A percentile compares a stretch with the other conserved stretches of the same genome.
These are phyloP conservation scores for Agelastica alni DNA, from an alignment of 2,888 invertebrate species.

Conservation along the genomic window DNA sequence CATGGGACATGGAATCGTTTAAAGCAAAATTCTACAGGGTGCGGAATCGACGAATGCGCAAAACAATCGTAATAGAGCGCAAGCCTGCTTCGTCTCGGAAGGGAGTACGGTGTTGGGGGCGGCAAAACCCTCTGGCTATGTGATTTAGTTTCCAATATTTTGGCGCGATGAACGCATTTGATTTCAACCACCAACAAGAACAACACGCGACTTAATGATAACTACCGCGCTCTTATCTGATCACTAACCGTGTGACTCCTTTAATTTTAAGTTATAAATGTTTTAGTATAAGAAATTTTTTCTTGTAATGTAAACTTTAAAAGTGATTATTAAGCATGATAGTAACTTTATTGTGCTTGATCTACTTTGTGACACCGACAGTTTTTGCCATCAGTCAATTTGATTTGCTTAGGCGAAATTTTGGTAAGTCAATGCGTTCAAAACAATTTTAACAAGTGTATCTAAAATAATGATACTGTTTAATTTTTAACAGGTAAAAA, in stretches of 20 bases:
- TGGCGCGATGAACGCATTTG: constrained; percentile 48
- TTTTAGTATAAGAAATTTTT: constrained; percentile 4
- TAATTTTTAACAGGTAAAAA: too few relatives aligned
- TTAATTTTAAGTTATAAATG: constrained; percentile 13
- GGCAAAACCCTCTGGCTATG: constrained; percentile 53
- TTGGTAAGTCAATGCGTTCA: not conserved
- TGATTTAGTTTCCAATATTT: constrained; percentile 53
- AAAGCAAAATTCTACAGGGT: constrained; percentile 42
- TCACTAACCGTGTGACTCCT: constrained; percentile 1
- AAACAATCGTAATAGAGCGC: constrained; percentile 46
- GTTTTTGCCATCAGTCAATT: constrained; percentile 4
- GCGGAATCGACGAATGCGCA: constrained; percentile 32
- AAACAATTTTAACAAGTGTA: not conserved
- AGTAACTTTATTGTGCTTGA: constrained; percentile 8
- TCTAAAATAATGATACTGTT: too few relatives aligned
- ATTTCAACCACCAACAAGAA: constrained; percentile 30
- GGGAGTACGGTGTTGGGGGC: constrained; percentile 52
- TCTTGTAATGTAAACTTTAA: constrained; percentile 5
- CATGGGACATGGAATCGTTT: constrained; percentile 42
- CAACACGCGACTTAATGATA: constrained; percentile 41
- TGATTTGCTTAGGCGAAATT: constrained; percentile 13
- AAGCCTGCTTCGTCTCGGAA: constrained; percentile 48
- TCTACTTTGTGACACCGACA: constrained; percentile 5
- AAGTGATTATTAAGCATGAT: constrained; percentile 11
- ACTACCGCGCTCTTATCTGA: constrained; percentile 26